Base-by-base conservation (phyloP, 2,797 vertebrate species). In the Hemibagrus guttatus region DNA sequence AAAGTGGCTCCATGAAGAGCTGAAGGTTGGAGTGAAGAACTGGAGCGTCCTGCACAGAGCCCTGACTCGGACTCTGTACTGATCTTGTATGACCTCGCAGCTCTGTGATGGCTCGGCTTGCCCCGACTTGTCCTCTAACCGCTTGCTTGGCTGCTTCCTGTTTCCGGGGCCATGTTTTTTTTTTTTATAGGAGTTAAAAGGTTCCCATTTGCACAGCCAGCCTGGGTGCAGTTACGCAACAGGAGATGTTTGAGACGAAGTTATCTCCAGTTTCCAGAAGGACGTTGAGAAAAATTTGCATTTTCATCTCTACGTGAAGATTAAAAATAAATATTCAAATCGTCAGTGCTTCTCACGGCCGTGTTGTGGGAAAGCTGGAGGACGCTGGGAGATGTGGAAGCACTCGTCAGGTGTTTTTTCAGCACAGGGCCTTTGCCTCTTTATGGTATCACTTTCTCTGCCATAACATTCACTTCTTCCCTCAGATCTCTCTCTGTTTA, bases 401-500 rank as follows among this genome's bases (percentile, higher is more conserved):
- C 46, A 9, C 46, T 49, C 6, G 7, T 7, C 6, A 1, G 46
- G 35, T 31, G 31, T 13, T 13, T 26, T 39, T 59, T n/a, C 31
- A 79, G 49, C 4, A 6, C 49, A 1, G 1, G 14, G 72, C 54
- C 76, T 59, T 17, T 39, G 56, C 19, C 31, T 78, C 52, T 19
- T 61, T 85, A 59, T 39, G 59, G 63, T 39, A n/a, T 69, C 8
- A 14, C 26, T 71, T 79, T 39, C 52, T 56, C 71, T 26, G 3
- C 83, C 35, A 58, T 83, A 23, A 63, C 61, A 31, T 68, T 74
- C 81, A 26, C 26, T 56, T 46, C 49, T 64, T 86, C 84, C 52
- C 68, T 56, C 75, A 85, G 66, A 86, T 61, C 68, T 68, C 19
- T 23, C 26, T 52, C 7, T 61, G 63, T 89, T 82, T 86, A 84